Evolutionary conservation across 2,888 invertebrate genomes (phyloP), one percentile per base, ranked within the genome.

Genomic region (Lagria hirta): DNA sequence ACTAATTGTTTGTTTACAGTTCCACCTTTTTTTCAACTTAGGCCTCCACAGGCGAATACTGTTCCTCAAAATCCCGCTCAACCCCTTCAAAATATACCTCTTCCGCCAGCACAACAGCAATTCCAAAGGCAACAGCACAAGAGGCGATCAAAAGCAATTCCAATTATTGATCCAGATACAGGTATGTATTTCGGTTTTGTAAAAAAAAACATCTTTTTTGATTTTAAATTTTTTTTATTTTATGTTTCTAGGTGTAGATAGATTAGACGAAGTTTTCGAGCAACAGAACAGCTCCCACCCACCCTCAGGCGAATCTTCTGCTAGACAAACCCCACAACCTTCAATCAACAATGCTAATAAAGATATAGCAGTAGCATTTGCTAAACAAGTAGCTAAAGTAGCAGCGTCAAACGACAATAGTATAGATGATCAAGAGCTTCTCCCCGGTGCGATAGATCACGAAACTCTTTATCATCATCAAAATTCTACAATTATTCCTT

Each of bases 251-350:
- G 73, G 74, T 29, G 65, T 65, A 50, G 73, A 74, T 50, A 69
- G 70, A 38, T 64, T 73, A 29, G 62, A 62, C 18, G 71, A 74
- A 51, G 68, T 74, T 47, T 73, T 66, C 41, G 66, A 68, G 15
- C 47, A 54, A 41, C 64, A 58, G 8, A 64, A 64, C 33, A 66
- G 65, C 27, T 70, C 71, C 16, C 69, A 71, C 58, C 68, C 72
- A 1, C 58, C 69, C 2, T 72, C 73, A 22, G 73, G 70, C 4
- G 73, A 75, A 49, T 72, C 75, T 10, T 75, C 72, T 35, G 74
- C 74, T 43, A 66, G 74, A 18, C 74, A 75, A 55, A 75, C 74
- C 30, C 74, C 75, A 15, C 75, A 75, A 60, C 72, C 74, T 6
- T 38, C 56, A 15, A 20, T 36, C 3, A 24, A 35, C 11, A 33